Conservation (phyloP, 2,888 invertebrate genomes). For the Physocephala rufipes region DNA sequence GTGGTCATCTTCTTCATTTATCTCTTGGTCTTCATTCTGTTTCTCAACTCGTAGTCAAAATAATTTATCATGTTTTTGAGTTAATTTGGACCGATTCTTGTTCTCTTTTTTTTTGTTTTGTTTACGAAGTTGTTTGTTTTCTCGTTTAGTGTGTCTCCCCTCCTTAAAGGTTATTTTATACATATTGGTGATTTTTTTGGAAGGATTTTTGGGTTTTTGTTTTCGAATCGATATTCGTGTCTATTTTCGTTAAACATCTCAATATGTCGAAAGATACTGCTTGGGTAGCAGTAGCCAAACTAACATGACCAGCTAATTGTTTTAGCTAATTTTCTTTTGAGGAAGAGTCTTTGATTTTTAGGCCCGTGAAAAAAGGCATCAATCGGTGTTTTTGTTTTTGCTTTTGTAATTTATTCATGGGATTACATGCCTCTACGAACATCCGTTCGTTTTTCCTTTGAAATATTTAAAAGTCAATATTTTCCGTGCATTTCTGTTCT, state of each 20-base stretch:
- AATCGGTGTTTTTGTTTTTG: not conserved
- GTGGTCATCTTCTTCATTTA: too few species aligned
- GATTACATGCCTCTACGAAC: too few species aligned
- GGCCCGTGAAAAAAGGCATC: not conserved
- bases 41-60: conserved; percentile 24
- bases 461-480: too few species aligned
- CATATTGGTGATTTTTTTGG: not conserved
- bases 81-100: conserved; percentile 1
- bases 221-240: too few species aligned
- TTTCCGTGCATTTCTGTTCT: not conserved
- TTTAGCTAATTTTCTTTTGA: not conserved
- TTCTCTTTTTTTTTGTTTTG: not conserved
- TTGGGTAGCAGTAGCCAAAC: too few species aligned
- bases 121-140: not conserved
- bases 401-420: not conserved
- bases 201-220: not conserved
- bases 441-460: too few species aligned
- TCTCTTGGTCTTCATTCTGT: too few species aligned
- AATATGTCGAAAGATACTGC: conserved; percentile 9
- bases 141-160: not conserved
- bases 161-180: not conserved
- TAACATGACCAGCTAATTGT: conserved; percentile 4
- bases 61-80: conserved; percentile 30
- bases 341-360: too few species aligned
- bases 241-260: conserved; percentile 13